These are phyloP conservation scores for Rhinophrynus dorsalis DNA, from an alignment of 2,797 vertebrate genomes.

Conservation along the genomic window DNA sequence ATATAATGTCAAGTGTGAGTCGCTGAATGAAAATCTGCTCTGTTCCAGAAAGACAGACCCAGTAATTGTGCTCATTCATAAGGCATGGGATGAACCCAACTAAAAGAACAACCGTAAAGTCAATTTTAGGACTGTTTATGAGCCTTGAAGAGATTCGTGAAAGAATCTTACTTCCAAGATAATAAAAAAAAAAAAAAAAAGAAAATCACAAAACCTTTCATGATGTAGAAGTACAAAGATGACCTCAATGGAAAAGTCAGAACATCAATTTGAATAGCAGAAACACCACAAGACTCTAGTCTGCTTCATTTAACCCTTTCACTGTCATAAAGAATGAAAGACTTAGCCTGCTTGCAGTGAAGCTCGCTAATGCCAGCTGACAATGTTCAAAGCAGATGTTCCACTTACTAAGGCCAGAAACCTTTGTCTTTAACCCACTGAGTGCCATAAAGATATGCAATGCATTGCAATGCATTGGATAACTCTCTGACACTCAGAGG, in stretches of 20 bases:
- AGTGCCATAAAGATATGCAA: no score
- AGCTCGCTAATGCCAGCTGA: slow-evolving; percentile 33
- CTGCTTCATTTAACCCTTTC: slow-evolving; percentile 20
- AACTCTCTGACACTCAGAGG: no score
- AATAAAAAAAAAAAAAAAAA: no score
- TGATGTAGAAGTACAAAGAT: neutral
- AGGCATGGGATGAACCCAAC: neutral
- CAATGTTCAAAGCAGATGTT: slow-evolving; percentile 44
- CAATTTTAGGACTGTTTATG: neutral
- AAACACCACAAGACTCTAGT: slow-evolving; percentile 5
- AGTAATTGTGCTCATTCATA: slow-evolving; percentile 11
- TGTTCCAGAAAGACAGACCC: neutral
- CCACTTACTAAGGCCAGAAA: slow-evolving; percentile 23
- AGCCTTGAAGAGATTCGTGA: neutral
- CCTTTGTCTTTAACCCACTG: slow-evolving; percentile 37
- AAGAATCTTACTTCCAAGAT: slow-evolving; percentile 2
- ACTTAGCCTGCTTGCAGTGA: slow-evolving; percentile 1
- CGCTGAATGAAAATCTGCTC: neutral
- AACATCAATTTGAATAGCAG: neutral
- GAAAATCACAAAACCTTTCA: neutral
- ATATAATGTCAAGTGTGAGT: slow-evolving; percentile 4
- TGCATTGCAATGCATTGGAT: no score
- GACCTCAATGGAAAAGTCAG: slow-evolving; percentile 30
- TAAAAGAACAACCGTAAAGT: neutral
- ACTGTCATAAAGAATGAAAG: neutral